Conservation (phyloP, 1,140 invertebrate species). For the Coenobita brevimanus region DNA sequence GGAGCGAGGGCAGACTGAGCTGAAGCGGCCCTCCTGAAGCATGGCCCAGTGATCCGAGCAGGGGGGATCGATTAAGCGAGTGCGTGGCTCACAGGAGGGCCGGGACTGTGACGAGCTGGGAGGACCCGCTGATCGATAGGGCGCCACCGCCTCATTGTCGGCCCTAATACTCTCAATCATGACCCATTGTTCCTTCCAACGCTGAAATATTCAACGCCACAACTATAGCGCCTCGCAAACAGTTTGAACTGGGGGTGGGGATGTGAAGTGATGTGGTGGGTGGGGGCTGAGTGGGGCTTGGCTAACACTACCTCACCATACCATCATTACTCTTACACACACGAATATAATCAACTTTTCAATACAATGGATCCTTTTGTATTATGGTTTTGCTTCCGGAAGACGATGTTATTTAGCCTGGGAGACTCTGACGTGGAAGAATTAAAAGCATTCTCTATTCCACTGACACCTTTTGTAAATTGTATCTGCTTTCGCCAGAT, state of each 20-base stretch:
- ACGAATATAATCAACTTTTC: no score
- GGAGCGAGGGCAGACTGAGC: no score
- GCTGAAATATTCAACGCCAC: slow-evolving; percentile 62
- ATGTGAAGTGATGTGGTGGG: neutral
- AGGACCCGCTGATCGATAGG: slow-evolving; percentile 48
- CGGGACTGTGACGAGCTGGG: neutral
- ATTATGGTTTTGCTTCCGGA: no score
- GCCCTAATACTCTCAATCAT: slow-evolving; percentile 64
- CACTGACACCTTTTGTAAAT: no score
- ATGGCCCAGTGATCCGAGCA: slow-evolving; percentile 2
- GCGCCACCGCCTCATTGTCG: slow-evolving; percentile 52
- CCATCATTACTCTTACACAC: no score
- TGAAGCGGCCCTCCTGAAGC: neutral
- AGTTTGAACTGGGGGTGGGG: slow-evolving; percentile 31
- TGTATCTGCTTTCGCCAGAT: no score
- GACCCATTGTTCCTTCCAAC: slow-evolving; percentile 56
- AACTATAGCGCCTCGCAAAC: slow-evolving; percentile 54
- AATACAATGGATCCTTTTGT: no score
- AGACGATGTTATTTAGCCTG: no score
- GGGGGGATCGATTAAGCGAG: slow-evolving; percentile 17
- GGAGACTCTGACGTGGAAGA: no score
- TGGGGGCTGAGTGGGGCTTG: neutral
- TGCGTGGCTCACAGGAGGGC: neutral
- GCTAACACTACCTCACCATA: neutral
- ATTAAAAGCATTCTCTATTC: no score